Evolutionary conservation across 2,888 invertebrate genomes (phyloP).

Genomic region (Sipha maydis): DNA sequence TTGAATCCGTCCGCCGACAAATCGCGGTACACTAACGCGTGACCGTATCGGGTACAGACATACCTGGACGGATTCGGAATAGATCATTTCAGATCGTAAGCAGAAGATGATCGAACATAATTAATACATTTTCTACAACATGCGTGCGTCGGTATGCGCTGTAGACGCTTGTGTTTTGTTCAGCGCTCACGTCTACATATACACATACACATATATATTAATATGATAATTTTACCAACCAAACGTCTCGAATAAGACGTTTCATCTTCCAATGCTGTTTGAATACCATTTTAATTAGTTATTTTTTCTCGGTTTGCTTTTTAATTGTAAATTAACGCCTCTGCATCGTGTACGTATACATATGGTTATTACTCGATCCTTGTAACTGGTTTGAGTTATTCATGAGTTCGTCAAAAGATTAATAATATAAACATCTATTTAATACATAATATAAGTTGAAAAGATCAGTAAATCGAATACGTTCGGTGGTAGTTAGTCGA

Average conservation of each 20-base stretch:
- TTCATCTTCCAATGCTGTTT: neutral
- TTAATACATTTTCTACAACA: too few species aligned
- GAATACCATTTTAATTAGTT: neutral
- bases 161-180: too few species aligned
- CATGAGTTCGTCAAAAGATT: slow-evolving; percentile 10
- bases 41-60: too few species aligned
- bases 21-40: too few species aligned
- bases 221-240: neutral
- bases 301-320: neutral
- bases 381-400: neutral
- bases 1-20: too few species aligned
- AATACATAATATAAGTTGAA: neutral
- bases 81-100: too few species aligned
- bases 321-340: neutral
- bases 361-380: neutral
- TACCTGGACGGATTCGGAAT: too few species aligned
- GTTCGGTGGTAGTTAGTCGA: slow-evolving; percentile 23
- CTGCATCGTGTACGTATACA: neutral
- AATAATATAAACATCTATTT: slow-evolving; percentile 3
- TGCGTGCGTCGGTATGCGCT: too few species aligned
- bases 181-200: too few species aligned
- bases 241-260: neutral
- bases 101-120: too few species aligned
- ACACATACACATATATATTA: too few species aligned
- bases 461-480: slow-evolving; percentile 20